Evolutionary conservation across 2,888 invertebrate species (phyloP).

Genomic region (Acronicta leporina): DNA sequence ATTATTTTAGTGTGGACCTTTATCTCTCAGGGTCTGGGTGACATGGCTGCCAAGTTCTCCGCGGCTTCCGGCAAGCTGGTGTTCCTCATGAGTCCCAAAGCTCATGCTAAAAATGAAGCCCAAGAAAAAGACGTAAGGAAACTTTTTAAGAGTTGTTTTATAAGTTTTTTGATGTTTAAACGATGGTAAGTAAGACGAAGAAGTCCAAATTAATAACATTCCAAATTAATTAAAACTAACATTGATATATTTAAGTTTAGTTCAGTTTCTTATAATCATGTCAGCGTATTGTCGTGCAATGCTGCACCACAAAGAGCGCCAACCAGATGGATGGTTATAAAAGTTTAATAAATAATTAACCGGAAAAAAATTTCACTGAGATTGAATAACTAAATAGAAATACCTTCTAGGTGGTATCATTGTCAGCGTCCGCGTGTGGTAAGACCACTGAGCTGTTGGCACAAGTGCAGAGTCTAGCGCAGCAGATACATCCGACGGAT

Average conservation of each 20-base stretch:
- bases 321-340: no score
- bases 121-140: conserved; percentile 59
- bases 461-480: conserved; percentile 60
- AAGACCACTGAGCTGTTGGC: conserved; percentile 62
- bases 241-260: no score
- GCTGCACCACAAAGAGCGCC: no score
- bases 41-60: conserved; percentile 60
- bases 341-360: no score
- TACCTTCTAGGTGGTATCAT: background rate
- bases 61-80: conserved; percentile 64
- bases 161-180: no score
- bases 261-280: no score
- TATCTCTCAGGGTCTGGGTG: conserved; percentile 58
- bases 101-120: conserved; percentile 18
- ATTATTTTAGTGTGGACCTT: background rate
- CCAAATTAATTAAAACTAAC: no score
- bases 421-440: conserved; percentile 63
- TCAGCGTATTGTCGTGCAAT: no score
- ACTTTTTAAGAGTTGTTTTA: background rate
- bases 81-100: conserved; percentile 56
- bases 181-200: no score
- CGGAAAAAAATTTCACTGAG: no score
- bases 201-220: no score
- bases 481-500: conserved; percentile 21
- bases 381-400: no score